Evolutionary conservation across 1,140 invertebrate genomes (phyloP), one percentile per base, ranked within the genome.

Genomic region (Schmidtea mediterranea): DNA sequence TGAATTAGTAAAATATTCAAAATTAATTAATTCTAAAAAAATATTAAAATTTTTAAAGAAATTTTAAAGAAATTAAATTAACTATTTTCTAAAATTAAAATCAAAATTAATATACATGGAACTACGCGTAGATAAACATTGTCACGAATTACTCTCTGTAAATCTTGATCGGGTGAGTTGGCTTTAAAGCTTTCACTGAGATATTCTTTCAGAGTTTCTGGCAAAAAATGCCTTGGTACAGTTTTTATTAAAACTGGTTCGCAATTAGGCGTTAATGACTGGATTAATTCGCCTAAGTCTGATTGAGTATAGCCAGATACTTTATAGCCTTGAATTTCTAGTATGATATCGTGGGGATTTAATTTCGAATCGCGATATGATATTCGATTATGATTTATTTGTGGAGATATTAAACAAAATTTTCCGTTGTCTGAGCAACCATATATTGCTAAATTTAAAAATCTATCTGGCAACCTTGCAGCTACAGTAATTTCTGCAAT

Each of bases 91-190:
- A 24, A 12, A 38, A 18, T 12, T 5, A 41, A 8, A 5, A 24
- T 19, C 40, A 6, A 46, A 10, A 23, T 19, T 41, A 50, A 68
- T 68, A 63, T 61, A 70, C 71, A 73, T 49, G 75, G 75, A 13
- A 77, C 75, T 19, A 75, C 77, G 49, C 75, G 62, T 52, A 73
- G 62, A 59, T 77, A 77, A 19, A 77, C 59, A 59, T 77, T 77
- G 55, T 77, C 74, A 49, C 75, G 59, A 49, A 77, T 76, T 1
- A 72, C 74, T 53, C 73, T 73, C 56, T 77, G 75, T 23, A 75
- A 62, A 52, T 75, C 72, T 65, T 76, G 74, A 60, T 76, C 75
- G 2, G 72, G 61, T 13, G 72, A 74, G 36, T 72, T 73, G 58
- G 75, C 74, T 49, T 69, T 69, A 59, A 76, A 76, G 51, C 74